These are phyloP conservation scores for Yponomeuta cagnagella DNA, from an alignment of 2,888 invertebrate species.

Conservation along the genomic window DNA sequence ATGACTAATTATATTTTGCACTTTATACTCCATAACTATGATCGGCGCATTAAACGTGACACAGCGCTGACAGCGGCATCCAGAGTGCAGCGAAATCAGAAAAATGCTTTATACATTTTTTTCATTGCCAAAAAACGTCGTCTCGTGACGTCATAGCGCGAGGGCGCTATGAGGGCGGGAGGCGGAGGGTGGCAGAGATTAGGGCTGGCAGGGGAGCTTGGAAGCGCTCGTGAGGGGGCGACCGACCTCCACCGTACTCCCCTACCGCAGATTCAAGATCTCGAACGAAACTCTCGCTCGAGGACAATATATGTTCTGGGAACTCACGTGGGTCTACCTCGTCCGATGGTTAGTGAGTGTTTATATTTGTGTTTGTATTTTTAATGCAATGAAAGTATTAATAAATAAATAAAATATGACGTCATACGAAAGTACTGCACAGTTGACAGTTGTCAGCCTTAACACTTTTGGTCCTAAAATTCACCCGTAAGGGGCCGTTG, in stretches of 20 bases:
- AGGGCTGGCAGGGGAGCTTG: constrained; percentile 40
- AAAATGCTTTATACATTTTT: constrained; percentile 49
- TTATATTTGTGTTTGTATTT: too few relatives aligned
- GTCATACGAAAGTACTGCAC: too few relatives aligned
- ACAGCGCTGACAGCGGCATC: background rate
- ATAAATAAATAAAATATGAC: too few relatives aligned
- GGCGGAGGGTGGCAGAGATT: constrained; percentile 52
- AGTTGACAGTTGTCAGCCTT: too few relatives aligned
- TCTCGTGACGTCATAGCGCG: constrained; percentile 67
- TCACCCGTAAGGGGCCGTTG: too few relatives aligned
- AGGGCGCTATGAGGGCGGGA: constrained; percentile 25
- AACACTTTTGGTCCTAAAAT: too few relatives aligned
- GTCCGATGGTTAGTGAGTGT: too few relatives aligned
- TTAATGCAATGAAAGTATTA: too few relatives aligned
- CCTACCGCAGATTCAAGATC: constrained; percentile 32
- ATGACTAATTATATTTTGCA: too few relatives aligned
- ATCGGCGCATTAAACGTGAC: background rate
- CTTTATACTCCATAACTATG: too few relatives aligned
- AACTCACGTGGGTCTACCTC: too few relatives aligned
- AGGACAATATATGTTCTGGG: background rate
- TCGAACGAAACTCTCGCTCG: background rate
- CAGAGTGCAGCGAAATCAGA: constrained; percentile 38
- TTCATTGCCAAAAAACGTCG: constrained; percentile 60
- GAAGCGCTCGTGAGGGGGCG: constrained; percentile 34
- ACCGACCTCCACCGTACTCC: constrained; percentile 38